These are phyloP conservation scores for Gorsachius magnificus DNA, from an alignment of 2,797 vertebrate genomes.

Conservation along the genomic window DNA sequence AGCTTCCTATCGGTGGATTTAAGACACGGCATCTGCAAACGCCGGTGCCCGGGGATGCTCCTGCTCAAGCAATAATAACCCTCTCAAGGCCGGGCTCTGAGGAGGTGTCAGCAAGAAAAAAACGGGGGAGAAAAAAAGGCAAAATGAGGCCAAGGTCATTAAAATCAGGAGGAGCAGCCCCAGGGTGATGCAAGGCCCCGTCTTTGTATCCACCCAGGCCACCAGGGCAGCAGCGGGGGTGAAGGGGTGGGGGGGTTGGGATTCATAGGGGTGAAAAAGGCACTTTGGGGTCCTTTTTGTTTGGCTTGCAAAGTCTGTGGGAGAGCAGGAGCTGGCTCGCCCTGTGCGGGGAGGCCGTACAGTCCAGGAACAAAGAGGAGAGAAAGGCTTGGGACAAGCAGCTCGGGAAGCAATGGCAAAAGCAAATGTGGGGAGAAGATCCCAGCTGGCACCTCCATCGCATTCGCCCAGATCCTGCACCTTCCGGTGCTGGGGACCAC, in stretches of 20 bases:
- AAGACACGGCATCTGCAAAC: neutral
- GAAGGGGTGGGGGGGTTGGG: neutral
- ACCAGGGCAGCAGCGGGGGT: accelerated
- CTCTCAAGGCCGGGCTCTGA: neutral
- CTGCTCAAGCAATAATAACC: conserved; percentile 62
- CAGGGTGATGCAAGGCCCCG: accelerated
- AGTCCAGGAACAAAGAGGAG: neutral
- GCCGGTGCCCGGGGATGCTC: accelerated
- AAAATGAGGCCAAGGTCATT: neutral
- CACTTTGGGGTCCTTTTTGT: neutral
- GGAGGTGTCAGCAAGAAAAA: neutral
- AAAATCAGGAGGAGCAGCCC: neutral
- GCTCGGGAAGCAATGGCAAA: accelerated
- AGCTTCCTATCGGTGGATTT: neutral
- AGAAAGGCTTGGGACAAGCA: neutral
- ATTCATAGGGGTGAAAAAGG: neutral
- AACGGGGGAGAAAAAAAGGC: accelerated
- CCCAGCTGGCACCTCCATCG: neutral
- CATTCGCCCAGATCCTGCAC: accelerated
- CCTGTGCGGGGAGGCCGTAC: accelerated
- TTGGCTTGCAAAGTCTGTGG: neutral
- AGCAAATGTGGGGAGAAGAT: neutral
- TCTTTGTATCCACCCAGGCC: accelerated
- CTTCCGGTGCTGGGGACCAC: accelerated
- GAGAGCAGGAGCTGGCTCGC: neutral